Conservation (phyloP, 2,888 invertebrate species). For the Drosophila eohydei region DNA sequence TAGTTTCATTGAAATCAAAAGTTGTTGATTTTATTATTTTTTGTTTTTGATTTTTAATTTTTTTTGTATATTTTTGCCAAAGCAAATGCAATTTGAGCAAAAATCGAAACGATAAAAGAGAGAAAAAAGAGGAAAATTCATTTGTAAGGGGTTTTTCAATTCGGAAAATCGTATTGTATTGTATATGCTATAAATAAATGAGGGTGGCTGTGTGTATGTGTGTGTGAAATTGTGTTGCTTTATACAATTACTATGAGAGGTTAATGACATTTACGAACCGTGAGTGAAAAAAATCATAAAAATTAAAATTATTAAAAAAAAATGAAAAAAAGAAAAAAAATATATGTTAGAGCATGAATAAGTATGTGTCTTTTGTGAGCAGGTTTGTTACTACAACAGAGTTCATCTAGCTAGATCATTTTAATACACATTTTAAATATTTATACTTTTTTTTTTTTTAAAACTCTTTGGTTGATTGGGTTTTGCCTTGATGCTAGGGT, state of each 20-base stretch:
- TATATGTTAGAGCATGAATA: constrained; percentile 30
- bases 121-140: constrained; percentile 64
- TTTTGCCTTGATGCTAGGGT: constrained; percentile 77
- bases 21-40: constrained; percentile 21
- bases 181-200: constrained; percentile 40
- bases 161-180: constrained; percentile 22
- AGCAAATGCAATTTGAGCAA: constrained; percentile 45
- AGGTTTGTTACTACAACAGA: constrained; percentile 38
- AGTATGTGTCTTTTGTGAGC: constrained; percentile 19
- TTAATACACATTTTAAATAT: constrained; percentile 10
- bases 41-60: constrained; percentile 4
- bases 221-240: constrained; percentile 1
- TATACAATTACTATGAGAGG: constrained; percentile 19
- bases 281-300: constrained; percentile 18
- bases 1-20: constrained; percentile 65
- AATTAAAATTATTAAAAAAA: constrained; percentile 12
- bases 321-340: constrained; percentile 2
- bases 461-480: constrained; percentile 29
- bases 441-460: neutral
- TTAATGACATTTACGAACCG: constrained; percentile 33
- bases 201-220: constrained; percentile 12
- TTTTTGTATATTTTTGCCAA: constrained; percentile 36
- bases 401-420: constrained; percentile 8
- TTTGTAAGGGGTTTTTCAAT: constrained; percentile 61
- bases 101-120: constrained; percentile 65